Percentiles rank a stretch among this genome's conserved stretches.
Conservation (phyloP, 2,797 vertebrate species). For the Gambelia wislizenii region DNA sequence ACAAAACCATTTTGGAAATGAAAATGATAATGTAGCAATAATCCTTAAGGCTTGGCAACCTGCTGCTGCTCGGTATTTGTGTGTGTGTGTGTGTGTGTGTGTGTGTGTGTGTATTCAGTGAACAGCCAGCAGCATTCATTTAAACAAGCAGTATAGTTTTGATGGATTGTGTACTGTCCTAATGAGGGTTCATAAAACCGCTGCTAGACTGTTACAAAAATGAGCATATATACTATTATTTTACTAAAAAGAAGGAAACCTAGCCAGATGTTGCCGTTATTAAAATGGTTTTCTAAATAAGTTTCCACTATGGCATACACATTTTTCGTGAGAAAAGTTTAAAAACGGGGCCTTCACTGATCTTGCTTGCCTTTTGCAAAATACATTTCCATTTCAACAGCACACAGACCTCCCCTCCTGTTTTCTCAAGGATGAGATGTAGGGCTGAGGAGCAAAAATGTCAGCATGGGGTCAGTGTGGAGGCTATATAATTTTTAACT, state of each 20-base stretch:
- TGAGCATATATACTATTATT: slow-evolving; percentile 13
- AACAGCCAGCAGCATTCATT: slow-evolving; percentile 22
- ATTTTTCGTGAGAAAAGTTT: slow-evolving; percentile 25
- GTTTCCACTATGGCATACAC: slow-evolving; percentile 38
- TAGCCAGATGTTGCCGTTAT: slow-evolving; percentile 39
- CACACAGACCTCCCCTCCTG: slow-evolving; percentile 45
- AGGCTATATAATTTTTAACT: neutral
- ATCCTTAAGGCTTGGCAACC: slow-evolving; percentile 48
- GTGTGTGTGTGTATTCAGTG: neutral
- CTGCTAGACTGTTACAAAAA: slow-evolving; percentile 37
- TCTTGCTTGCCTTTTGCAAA: slow-evolving; percentile 35
- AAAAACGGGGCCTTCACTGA: slow-evolving; percentile 47
- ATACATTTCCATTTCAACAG: slow-evolving; percentile 54
- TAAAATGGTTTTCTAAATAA: slow-evolving; percentile 62
- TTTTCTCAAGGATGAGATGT: slow-evolving; percentile 41
- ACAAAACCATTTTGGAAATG: slow-evolving; percentile 18
- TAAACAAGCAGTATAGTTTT: slow-evolving; percentile 38
- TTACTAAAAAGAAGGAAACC: neutral
- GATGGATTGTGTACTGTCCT: slow-evolving; percentile 47
- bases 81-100: no score
- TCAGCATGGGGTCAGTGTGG: slow-evolving; percentile 19
- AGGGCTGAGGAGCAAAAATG: neutral
- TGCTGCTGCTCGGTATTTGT: slow-evolving; percentile 17
- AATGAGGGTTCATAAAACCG: slow-evolving; percentile 51
- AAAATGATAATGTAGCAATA: slow-evolving; percentile 26